phyloP scores from a whole-genome alignment of 2,888 invertebrate species.

The Andrena trimmerana region DNA sequence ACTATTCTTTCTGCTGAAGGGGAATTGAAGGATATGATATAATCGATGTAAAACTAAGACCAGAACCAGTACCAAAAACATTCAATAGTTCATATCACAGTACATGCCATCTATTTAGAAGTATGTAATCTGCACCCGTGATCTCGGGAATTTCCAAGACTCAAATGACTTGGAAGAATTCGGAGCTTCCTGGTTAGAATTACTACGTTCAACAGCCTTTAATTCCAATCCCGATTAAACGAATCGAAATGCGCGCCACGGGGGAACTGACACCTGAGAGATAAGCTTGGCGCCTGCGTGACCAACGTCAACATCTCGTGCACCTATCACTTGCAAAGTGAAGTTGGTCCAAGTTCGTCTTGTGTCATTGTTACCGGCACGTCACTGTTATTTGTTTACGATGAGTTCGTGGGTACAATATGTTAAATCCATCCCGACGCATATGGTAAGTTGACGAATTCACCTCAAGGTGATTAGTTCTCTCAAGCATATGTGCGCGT shows the following conservation, averaged over 20 bases:
- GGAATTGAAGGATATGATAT: too few species aligned
- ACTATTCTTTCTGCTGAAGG: too few species aligned
- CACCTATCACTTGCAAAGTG: constrained; percentile 17
- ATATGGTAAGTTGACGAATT: constrained; percentile 77
- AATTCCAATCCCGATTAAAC: background rate
- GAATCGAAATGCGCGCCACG: constrained; percentile 45
- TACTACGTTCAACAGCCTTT: background rate
- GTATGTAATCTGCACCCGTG: background rate
- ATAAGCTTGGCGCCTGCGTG: constrained; percentile 24
- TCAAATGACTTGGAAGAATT: background rate
- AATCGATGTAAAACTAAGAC: too few species aligned
- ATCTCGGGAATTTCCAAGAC: background rate
- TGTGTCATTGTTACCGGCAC: constrained; percentile 15
- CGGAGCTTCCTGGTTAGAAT: too few species aligned
- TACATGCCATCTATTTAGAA: too few species aligned
- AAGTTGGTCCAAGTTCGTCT: background rate
- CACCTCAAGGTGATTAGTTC: background rate
- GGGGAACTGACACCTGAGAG: background rate
- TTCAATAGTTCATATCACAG: too few species aligned
- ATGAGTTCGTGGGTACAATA: constrained; percentile 80
- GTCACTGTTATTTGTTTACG: constrained; percentile 55
- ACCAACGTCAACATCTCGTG: constrained; percentile 7
- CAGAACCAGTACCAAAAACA: too few species aligned
- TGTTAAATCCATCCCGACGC: constrained; percentile 80
- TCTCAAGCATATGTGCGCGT: background rate